Base-by-base conservation (phyloP, 2,888 invertebrate genomes). In the Epistrophella euchroma region DNA sequence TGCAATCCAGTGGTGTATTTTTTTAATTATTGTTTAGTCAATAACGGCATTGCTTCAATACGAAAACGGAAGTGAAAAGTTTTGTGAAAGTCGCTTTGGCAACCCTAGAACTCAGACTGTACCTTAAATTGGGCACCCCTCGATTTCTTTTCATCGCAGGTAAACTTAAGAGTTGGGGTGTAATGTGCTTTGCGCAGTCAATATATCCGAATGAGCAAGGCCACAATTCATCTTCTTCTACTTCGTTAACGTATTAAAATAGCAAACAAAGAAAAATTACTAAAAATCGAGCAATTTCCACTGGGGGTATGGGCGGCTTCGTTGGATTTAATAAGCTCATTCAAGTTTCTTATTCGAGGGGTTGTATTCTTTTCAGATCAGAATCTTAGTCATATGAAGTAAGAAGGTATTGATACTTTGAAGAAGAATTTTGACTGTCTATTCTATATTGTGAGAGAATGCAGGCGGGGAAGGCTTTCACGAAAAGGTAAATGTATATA, bases 261-360 rank as follows among this genome's bases (percentile, higher is more conserved):
- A 78, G 82, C 82, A 86, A 86, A 86, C 82, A 86, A 86, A 86
- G 86, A 86, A 86, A 86, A 86, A 82, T 86, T 86, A 82, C 86
- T 82, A 86, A 86, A 86, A 86, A 86, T 82, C 86, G 82, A 86
- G 86, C 86, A 86, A 82, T 78, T 86, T 82, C 64, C 81, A 78
- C 58, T 79, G 17, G 15, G 22, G 64, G 22, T 60, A 55, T 66
- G 71, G 68, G 66, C 10, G 17, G 10, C 22, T 35, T 25, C 52
- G 28, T 56, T 77, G 82, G 70, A 86, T 86, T 86, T 86, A 86
- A 86, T 81, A 86, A 81, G 77, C 85, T 77, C 81, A 62, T 77
- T 78, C 70, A 45, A 58, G 58, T 52, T 68, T 77, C 73, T 80
- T 68, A 62, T 77, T 60, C 45, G 72, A 76, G 80, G 68, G 81